These are phyloP conservation scores for Caenorhabditis plicata DNA, from an alignment of 2,888 invertebrate species.

Conservation along the genomic window DNA sequence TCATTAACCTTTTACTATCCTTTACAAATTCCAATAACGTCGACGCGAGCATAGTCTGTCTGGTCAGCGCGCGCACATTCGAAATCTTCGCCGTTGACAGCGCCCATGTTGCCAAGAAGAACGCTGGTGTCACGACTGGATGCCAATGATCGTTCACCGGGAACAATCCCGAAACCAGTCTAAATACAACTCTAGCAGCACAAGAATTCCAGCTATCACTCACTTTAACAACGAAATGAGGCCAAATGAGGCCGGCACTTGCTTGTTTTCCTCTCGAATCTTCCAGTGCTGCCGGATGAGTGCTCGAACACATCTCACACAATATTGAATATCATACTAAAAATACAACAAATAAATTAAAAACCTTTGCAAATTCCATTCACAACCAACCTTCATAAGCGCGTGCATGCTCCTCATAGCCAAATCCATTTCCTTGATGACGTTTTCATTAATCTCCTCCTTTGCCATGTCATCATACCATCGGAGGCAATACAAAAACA, in stretches of 20 bases:
- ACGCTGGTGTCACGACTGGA: conserved; percentile 81
- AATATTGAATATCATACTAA: conserved; percentile 47
- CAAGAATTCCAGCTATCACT: neutral
- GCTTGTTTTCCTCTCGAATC: conserved; percentile 20
- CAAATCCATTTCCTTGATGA: conserved; percentile 17
- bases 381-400: conserved; percentile 30
- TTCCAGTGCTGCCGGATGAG: conserved; percentile 45
- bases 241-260: conserved; percentile 29
- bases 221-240: conserved; percentile 18
- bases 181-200: conserved; percentile 71
- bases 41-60: conserved; percentile 32
- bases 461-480: conserved; percentile 40
- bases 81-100: conserved; percentile 34
- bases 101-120: conserved; percentile 79
- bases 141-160: conserved; percentile 88
- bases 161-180: conserved; percentile 79
- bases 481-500: conserved; percentile 73
- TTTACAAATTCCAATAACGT: conserved; percentile 38
- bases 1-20: conserved; percentile 43
- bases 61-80: conserved; percentile 17
- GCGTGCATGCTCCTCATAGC: conserved; percentile 14
- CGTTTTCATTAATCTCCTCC: conserved; percentile 11
- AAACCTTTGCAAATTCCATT: neutral
- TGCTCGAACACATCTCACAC: conserved; percentile 49
- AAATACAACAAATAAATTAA: conserved; percentile 5